Evolutionary conservation across 2,888 invertebrate genomes (phyloP), one percentile per base, ranked within the genome.

Genomic region (Cosmopolites sordidus): DNA sequence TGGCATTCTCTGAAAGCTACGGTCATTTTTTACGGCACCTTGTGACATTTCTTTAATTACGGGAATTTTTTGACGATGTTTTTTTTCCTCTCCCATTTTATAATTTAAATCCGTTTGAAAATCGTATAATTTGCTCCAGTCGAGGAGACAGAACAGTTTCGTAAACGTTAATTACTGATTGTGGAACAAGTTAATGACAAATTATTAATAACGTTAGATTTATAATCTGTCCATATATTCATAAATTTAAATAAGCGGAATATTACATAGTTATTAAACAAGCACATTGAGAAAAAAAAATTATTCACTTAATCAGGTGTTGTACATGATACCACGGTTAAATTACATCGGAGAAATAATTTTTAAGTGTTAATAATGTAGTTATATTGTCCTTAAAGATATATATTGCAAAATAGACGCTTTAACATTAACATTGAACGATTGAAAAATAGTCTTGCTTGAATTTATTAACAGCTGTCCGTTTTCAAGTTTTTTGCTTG

Each of bases 1-100:
- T 66, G 64, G 64, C 66, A 66, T 67, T 66, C 63, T 62, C 65
- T 61, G 63, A 68, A 63, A 64, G 65, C 65, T 64, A 65, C 65
- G 65, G 62, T 66, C 63, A 64, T 66, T 66, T 62, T 64, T 66
- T 62, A 62, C 61, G 55, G 58, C 39, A 58, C 54, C 59, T 55
- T 55, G 54, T 55, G 54, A 58, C 58, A 60, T 58, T 54, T 56
- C 42, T 49, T 55, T 55, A 55, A 55, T 51, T 55, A 43, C 50
- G 16, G 51, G 43, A 15, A 43, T 51, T 52, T 51, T 48, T 53
- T 22, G 27, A 27, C 29, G 16, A 48, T 48, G 40, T 48, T 40
- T 33, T 48, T 33, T 43, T 12, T 33, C 33, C 11, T 33, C 12
- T 12, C 3, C 12, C n/a, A 12, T 12, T 33, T 16, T 5, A 41